Percentiles rank a stretch among this genome's conserved stretches.
phyloP scores from a whole-genome alignment of 2,797 vertebrate species.

The Argentina silus region DNA sequence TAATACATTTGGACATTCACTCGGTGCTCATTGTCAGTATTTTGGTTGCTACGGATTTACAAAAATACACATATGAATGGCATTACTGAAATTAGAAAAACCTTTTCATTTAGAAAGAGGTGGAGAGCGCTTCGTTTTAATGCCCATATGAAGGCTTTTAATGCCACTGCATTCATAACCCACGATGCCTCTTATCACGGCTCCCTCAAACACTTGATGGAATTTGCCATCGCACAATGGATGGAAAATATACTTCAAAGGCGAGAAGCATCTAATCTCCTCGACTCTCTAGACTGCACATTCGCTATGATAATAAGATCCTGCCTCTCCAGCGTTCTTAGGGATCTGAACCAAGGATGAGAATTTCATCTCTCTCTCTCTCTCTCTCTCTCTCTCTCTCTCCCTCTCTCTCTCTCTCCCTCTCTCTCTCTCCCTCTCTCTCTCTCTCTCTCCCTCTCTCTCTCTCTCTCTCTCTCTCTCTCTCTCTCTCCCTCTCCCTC shows the following conservation, averaged over 20 bases:
- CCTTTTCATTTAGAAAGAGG: slow-evolving; percentile 62
- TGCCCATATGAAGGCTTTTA: slow-evolving; percentile 72
- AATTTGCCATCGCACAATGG: slow-evolving; percentile 76
- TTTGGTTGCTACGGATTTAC: slow-evolving; percentile 46
- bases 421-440: slow-evolving; percentile 17
- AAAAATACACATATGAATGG: slow-evolving; percentile 57
- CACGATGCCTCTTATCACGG: slow-evolving; percentile 63
- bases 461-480: slow-evolving; percentile 16
- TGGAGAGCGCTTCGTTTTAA: slow-evolving; percentile 67
- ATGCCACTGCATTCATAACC: slow-evolving; percentile 67
- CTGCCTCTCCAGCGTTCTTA: slow-evolving; percentile 72
- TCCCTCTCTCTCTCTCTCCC: slow-evolving; percentile 28
- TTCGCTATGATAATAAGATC: slow-evolving; percentile 74
- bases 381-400: slow-evolving; percentile 32
- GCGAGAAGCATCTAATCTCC: slow-evolving; percentile 75
- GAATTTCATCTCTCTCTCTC: slow-evolving; percentile 65
- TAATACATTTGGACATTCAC: slow-evolving; percentile 37
- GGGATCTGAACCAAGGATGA: slow-evolving; percentile 71
- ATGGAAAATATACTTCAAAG: slow-evolving; percentile 77
- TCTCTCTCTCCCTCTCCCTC: background rate
- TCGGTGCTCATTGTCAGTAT: slow-evolving; percentile 46
- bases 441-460: slow-evolving; percentile 36
- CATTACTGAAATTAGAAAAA: slow-evolving; percentile 60
- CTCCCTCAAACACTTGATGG: slow-evolving; percentile 73
- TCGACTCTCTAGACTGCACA: slow-evolving; percentile 68